Evolutionary conservation across 2,113 vertebrate species (phyloP).

Genomic region (Agapornis roseicollis): DNA sequence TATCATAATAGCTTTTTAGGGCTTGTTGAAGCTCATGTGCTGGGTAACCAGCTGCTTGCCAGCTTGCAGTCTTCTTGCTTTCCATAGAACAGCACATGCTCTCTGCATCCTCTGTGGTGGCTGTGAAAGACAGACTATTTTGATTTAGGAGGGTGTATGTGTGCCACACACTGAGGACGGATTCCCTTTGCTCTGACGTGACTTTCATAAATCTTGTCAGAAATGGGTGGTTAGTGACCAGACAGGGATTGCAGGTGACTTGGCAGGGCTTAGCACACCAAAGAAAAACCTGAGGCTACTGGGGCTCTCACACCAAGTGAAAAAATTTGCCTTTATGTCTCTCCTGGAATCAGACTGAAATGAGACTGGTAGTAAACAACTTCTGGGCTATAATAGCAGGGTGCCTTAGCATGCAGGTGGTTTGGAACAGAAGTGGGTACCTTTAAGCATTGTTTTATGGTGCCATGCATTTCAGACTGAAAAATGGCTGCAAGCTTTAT

Average conservation of each 20-base stretch:
- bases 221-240: background rate
- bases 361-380: conserved; percentile 51
- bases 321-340: background rate
- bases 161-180: background rate
- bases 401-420: conserved; percentile 37
- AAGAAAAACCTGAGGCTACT: background rate
- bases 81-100: accelerated
- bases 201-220: background rate
- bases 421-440: conserved; percentile 34
- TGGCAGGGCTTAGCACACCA: background rate
- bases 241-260: background rate
- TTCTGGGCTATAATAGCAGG: conserved; percentile 55
- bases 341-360: conserved; percentile 30
- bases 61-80: background rate
- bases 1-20: background rate
- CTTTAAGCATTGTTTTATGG: conserved; percentile 47
- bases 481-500: conserved; percentile 43
- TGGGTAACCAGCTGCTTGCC: accelerated
- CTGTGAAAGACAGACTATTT: background rate
- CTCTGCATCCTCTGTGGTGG: background rate
- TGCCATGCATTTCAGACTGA: conserved; percentile 17
- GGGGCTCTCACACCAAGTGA: background rate
- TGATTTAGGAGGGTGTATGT: accelerated
- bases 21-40: accelerated
- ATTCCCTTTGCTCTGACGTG: background rate